Evolutionary conservation across 2,888 invertebrate species (phyloP), one percentile per base, ranked within the genome.

Genomic region (Anarsia innoxiella): DNA sequence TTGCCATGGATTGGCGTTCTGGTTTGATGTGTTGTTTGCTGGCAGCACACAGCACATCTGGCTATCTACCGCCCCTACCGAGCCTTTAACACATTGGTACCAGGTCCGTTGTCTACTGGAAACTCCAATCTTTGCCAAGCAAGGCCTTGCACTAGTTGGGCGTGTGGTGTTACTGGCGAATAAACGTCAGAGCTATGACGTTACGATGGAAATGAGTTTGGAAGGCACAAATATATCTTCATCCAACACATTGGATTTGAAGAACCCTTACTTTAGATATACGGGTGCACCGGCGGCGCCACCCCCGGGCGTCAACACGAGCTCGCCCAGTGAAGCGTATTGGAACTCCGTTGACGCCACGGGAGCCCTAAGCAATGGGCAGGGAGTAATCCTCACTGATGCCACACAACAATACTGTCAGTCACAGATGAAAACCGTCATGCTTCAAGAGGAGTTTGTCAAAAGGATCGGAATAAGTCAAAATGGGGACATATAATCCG

Each of bases 41-140:
- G 23, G 99, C 98, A 41, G 94, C 91, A 79, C 99, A 99, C 48
- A 97, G 93, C 13, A 99, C 98, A 82, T 99, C 98, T 99, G 99
- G 98, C 77, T 99, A 19, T 98, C 98, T 4, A 99, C 99, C 3
- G 93, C 98, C 0, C 99, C 99, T 0, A 98, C 98, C 2, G 98
- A 99, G 70, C 97, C 98, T 0, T 85, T 99, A 12, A 99, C 99
- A 15, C 99, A 99, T 76, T 99, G 99, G 99, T 99, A 99, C 77
- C 98, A 99, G 84, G 98, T 99, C 1, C 90, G 99, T 16, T 99
- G 99, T 72, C 87, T 99, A 44, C 77, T 99, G 37, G 95, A 96
- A 66, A 93, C 93, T 51, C 99, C 99, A 1, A 89, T 99, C 31
- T 93, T 99, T 63, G 95, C 95, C 12, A 96, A 97, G 78, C 94